phyloP scores from a whole-genome alignment of 35 echinoderm and acorn worm genomes.

The Strongylocentrotus purpuratus region DNA sequence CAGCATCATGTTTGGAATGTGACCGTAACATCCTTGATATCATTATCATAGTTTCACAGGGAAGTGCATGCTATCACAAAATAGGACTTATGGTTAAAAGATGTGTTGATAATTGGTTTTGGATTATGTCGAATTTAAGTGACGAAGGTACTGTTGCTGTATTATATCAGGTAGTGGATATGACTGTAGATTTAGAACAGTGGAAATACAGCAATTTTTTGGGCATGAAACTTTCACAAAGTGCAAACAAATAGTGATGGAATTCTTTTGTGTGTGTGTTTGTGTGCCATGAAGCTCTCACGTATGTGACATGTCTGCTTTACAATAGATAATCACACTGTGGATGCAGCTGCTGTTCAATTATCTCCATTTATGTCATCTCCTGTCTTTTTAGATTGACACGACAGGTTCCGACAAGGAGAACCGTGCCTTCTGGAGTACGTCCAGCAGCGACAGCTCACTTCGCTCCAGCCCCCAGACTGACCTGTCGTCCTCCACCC shows the following conservation, averaged over 20 bases:
- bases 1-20: neutral
- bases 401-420: conserved; percentile 97
- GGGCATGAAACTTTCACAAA: no score
- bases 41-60: neutral
- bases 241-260: no score
- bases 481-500: conserved; percentile 49
- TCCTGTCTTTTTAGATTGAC: conserved; percentile 70
- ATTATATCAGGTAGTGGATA: no score
- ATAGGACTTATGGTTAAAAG: no score
- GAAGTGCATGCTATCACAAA: neutral
- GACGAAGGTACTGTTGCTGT: no score
- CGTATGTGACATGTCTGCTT: no score
- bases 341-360: no score
- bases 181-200: no score
- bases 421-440: conserved; percentile 92
- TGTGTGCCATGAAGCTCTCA: no score
- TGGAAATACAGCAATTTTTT: no score
- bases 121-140: neutral
- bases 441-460: conserved; percentile 87
- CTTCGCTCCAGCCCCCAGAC: conserved; percentile 79
- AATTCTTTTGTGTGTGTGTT: no score
- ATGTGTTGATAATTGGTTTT: neutral
- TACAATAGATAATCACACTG: no score
- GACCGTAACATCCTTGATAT: neutral
- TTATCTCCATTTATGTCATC: neutral